Conservation (phyloP, 2,113 vertebrate species). For the Cyprinodon tularosa region DNA sequence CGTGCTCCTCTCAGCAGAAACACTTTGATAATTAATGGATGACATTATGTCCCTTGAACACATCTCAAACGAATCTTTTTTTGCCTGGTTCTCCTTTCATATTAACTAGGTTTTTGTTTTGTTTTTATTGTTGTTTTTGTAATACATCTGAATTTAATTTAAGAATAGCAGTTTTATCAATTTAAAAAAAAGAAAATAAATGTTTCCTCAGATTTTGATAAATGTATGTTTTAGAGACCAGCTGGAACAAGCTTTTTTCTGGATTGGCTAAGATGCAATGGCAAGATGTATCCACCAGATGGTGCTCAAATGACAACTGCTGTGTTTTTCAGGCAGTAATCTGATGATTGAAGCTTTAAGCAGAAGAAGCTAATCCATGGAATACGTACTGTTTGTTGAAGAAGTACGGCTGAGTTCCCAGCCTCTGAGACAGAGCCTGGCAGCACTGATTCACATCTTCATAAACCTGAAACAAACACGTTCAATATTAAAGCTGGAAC, state of each 20-base stretch:
- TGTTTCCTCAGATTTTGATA: neutral
- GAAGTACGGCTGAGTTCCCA: constrained; percentile 92
- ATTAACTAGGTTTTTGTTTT: too few species aligned
- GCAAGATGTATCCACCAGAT: constrained; percentile 27
- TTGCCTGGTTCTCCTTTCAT: too few species aligned
- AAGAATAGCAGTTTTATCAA: too few species aligned
- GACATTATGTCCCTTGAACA: too few species aligned
- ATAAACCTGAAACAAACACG: constrained; percentile 83
- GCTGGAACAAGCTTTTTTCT: neutral
- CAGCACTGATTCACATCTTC: constrained; percentile 96
- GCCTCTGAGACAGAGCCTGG: constrained; percentile 92
- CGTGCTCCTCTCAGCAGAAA: too few species aligned
- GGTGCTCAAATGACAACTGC: constrained; percentile 12
- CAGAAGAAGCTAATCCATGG: neutral
- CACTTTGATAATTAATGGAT: too few species aligned
- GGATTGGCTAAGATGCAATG: neutral
- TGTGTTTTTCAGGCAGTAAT: too few species aligned
- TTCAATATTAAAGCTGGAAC: neutral
- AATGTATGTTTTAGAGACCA: neutral
- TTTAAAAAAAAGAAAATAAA: too few species aligned
- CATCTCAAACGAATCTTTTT: too few species aligned
- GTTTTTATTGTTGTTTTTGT: too few species aligned
- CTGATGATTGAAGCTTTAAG: too few species aligned
- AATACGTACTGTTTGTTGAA: constrained; percentile 94
- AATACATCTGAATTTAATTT: too few species aligned